Evolutionary conservation across 1,140 invertebrate species (phyloP).

Genomic region (Brachionus manjavacas): DNA sequence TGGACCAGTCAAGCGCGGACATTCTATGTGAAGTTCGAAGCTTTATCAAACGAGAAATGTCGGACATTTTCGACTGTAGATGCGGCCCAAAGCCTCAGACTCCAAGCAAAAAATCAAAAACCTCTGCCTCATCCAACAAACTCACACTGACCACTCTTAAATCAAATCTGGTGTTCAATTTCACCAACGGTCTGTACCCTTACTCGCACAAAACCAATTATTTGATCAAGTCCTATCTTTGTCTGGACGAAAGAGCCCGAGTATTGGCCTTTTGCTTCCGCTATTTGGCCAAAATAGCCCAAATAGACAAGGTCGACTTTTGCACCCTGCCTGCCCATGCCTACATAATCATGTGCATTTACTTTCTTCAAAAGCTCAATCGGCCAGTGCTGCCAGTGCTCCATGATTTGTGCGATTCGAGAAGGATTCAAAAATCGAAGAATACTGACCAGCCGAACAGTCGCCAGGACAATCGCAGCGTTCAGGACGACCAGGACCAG

Average conservation of each 20-base stretch:
- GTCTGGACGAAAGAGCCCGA: background rate
- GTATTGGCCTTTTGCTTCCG: slow-evolving; percentile 26
- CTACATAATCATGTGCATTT: slow-evolving; percentile 52
- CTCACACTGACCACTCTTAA: background rate
- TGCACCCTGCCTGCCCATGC: slow-evolving; percentile 54
- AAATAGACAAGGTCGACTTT: slow-evolving; percentile 51
- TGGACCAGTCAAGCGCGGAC: background rate
- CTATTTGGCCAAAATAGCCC: slow-evolving; percentile 49
- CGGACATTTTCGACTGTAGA: background rate
- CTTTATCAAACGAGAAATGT: background rate
- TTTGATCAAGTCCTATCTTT: slow-evolving; percentile 2
- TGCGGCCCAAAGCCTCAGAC: background rate
- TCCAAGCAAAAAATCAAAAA: background rate
- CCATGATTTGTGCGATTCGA: slow-evolving; percentile 46
- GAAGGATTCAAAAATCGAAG: background rate
- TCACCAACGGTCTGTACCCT: background rate
- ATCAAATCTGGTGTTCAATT: background rate
- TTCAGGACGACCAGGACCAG: too few species aligned
- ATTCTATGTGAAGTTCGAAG: background rate
- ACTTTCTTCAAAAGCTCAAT: slow-evolving; percentile 51
- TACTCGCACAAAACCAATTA: background rate
- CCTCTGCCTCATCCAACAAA: background rate
- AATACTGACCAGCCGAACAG: background rate
- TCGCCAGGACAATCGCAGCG: too few species aligned
- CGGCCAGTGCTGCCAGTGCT: slow-evolving; percentile 53